A percentile compares a stretch with the other conserved stretches of the same genome.
Conservation (phyloP, 2,888 invertebrate genomes). For the Cyclophora albipunctata region DNA sequence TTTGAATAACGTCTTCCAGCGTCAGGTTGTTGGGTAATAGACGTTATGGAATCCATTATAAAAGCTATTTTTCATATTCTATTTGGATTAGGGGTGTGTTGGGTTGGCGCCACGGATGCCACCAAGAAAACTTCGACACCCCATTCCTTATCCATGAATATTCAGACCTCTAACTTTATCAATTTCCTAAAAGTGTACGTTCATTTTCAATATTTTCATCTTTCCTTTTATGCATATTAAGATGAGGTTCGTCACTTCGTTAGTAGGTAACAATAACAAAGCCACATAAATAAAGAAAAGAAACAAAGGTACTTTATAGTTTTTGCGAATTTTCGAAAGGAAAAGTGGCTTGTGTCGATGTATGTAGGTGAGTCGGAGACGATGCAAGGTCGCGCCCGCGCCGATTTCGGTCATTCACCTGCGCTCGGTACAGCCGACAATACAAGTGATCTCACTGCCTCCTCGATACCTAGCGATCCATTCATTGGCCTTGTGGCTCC, state of each 20-base stretch:
- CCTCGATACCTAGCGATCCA: not conserved
- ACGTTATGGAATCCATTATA: conserved; percentile 28
- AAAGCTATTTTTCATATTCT: conserved; percentile 26
- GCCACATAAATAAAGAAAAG: conserved; percentile 5
- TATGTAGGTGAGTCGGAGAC: conserved; percentile 69
- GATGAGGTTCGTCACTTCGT: not conserved
- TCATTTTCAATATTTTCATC: not conserved
- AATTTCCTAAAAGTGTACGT: too few species aligned
- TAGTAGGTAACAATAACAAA: not conserved
- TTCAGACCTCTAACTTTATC: too few species aligned
- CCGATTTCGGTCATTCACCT: conserved; percentile 71
- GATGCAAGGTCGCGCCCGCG: conserved; percentile 72
- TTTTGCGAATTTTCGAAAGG: conserved; percentile 72
- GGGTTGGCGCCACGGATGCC: conserved; percentile 18
- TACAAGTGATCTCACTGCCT: not conserved
- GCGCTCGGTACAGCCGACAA: conserved; percentile 15
- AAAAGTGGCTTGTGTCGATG: conserved; percentile 66
- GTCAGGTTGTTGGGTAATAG: conserved; percentile 23
- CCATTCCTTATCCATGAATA: not conserved
- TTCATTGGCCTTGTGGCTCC: not conserved
- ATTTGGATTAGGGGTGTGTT: conserved; percentile 21
- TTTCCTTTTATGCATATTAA: not conserved
- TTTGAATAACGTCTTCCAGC: conserved; percentile 25
- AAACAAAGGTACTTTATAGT: conserved; percentile 30
- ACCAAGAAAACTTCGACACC: not conserved